Base-by-base conservation (phyloP, 2,888 invertebrate genomes). In the Hirudinaria manillensis region DNA sequence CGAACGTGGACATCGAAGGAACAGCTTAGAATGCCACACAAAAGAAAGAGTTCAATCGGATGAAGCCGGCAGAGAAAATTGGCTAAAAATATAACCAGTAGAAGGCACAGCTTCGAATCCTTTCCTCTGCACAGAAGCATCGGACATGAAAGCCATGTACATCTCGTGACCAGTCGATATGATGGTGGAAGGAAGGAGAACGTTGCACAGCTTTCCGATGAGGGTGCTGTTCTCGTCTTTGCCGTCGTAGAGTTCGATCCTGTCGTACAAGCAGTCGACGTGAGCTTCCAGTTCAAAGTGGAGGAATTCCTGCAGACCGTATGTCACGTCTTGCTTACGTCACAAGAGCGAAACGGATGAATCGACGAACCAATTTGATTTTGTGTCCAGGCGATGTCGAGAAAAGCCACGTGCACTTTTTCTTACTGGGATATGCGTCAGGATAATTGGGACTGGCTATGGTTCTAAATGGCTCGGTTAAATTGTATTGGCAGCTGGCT, bases 321-420 rank as follows among this genome's bases (percentile, higher is more conserved):
- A 32, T 34, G 32, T 29, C 65, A 65, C 65, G 13, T 13, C 65
- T 29, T 65, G 65, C 19, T 10, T 16, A 6, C 13, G 19, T 65
- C 13, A 6, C 32, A 32, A 7, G 53, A 71, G 6, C n/a, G 53
- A 51, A n/a, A 71, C 16, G 3, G 10, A n/a, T 21, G 24, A 24
- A 51, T 7, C 4, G 16, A 67, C 80, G 76, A 79, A 89, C 91
- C 81, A 99, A 87, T 86, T 94, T 93, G 78, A 98, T 92, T 71
- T 96, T 89, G 85, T 98, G 98, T 0, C 98, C 98, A 0, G 96
- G 94, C 0, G 94, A 96, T 0, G 97, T 96, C 0, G 91, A 91
- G 84, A 99, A 93, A 81, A 94, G 93, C 98, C 98, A 99, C 13
- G 96, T 92, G 85, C 99, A 99, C 84, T 96, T 95, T 82, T 95